Base-by-base conservation (phyloP, 2,113 vertebrate species). In the Thermophis baileyi region DNA sequence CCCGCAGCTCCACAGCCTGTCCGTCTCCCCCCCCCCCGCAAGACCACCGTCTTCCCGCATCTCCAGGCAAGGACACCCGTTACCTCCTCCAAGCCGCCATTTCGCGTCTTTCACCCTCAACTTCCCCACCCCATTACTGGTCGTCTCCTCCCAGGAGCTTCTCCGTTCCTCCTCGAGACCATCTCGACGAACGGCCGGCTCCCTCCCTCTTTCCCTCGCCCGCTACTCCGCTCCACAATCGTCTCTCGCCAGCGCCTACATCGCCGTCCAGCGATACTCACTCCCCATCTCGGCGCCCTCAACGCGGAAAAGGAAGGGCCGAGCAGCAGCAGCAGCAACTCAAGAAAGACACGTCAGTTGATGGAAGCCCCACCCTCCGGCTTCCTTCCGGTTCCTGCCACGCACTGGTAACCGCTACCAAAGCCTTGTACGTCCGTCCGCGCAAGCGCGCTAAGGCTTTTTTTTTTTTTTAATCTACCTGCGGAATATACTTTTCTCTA, bases 381-480 rank as follows among this genome's bases (percentile, higher is more conserved):
- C 93, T 90, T 57, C 89, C 91, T 98, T 98, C 98, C 98, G 97
- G 95, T 98, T 98, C 98, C 98, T 98, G 98, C 98, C 98, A 98
- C 98, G 98, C 97, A 94, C 95, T 50, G 94, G 63, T 14, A 14
- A n/a, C 57, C 35, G 14, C 74, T 40, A 4, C 12, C 12, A 4
- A 74, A 54, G 1, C 3, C 1, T 14, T 16, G 22, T 20, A 7
- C 88, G 35, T 3, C 54, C 88, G 35, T 3, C 54, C 0, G 27
- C 94, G 92, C 95, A 91, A 35, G 95, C 92, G 90, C 93, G 0
- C 0, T 0, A 3, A 0, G 1, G 12, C 0, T 24, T 54, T 54
- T 20, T 20, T 54, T 20, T 5, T 0, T 0, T 0, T 0, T 4
- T 0, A 1, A 20, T 1, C 6, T 20, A 40, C 3, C 35, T 22